Evolutionary conservation across 2,113 vertebrate species (phyloP), one percentile per base, ranked within the genome.

Genomic region (Nettapus auritus): DNA sequence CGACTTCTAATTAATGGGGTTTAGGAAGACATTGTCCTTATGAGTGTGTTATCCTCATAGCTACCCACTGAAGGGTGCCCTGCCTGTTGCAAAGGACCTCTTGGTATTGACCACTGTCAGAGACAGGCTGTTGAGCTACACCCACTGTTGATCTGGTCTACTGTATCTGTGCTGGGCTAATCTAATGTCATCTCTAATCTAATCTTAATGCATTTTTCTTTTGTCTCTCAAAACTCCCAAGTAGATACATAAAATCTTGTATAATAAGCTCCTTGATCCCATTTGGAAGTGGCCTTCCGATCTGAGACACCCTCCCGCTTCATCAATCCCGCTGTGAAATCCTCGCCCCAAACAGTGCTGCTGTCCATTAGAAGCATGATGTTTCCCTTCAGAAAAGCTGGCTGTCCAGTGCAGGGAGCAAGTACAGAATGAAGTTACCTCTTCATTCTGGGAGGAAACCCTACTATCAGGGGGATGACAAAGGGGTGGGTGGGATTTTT

Each of bases 1-100:
- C 85, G 91, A 26, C 48, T 91, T 94, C 89, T 94, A 96, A 96
- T 96, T 94, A 96, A 89, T 55, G 57, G 31, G 50, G 42, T 79
- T 95, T 96, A 92, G 75, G 66, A 89, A 80, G 55, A 69, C 29
- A 50, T 59, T 77, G 78, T 88, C 91, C 91, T 91, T 90, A 88
- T 52, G 75, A 67, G 75, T 38, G 50, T 80, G 76, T 94, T 96
- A 95, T 95, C 71, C 83, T 55, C 71, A 74, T 13, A 77, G 79
- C 87, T 96, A 55, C 29, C 81, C 55, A 85, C 17, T 93, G 87
- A 95, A 94, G 87, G 70, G 44, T 93, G 46, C n/a, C 68, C 34
- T 89, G 75, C 28, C n/a, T 67, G 25, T 83, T 86, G 50, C 85
- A 74, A 71, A 56, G 36, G 26, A 93, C 71, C 44, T 68, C 62